These are phyloP conservation scores for Lypha dubia DNA, from an alignment of 2,888 invertebrate genomes.

Conservation along the genomic window DNA sequence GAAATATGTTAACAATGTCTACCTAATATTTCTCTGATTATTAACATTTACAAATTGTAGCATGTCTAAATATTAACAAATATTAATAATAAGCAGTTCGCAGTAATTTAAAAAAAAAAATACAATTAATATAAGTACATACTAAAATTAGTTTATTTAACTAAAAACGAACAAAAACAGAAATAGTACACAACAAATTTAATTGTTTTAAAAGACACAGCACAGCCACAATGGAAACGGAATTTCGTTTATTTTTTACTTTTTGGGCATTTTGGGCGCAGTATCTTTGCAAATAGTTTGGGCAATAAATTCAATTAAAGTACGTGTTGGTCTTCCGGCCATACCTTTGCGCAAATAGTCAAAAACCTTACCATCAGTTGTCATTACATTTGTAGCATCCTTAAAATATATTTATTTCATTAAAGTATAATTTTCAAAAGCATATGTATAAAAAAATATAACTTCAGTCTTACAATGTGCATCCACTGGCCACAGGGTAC, in stretches of 20 bases:
- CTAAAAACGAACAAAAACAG: constrained; percentile 16
- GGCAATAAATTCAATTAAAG: constrained; percentile 88
- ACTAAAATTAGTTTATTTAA: constrained; percentile 37
- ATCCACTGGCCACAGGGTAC: constrained; percentile 89
- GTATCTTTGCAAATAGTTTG: constrained; percentile 84
- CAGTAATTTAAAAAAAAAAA: too few relatives aligned
- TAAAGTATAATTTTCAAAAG: background rate
- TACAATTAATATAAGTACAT: too few relatives aligned
- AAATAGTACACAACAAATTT: constrained; percentile 54
- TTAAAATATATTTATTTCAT: constrained; percentile 59
- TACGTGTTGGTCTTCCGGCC: constrained; percentile 91
- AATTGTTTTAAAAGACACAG: background rate
- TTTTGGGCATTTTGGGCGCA: constrained; percentile 77
- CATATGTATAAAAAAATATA: background rate
- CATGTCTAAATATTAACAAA: too few relatives aligned
- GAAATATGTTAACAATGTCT: too few relatives aligned
- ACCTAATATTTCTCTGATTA: too few relatives aligned
- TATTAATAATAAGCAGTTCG: too few relatives aligned
- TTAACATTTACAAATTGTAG: too few relatives aligned
- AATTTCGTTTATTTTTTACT: constrained; percentile 46
- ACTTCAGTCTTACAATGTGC: constrained; percentile 85
- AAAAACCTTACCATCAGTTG: constrained; percentile 86
- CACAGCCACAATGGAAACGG: background rate
- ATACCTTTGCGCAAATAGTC: constrained; percentile 87
- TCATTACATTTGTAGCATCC: constrained; percentile 90